Base-by-base conservation (phyloP, 2,888 invertebrate species). In the Liodrosophila aerea region DNA sequence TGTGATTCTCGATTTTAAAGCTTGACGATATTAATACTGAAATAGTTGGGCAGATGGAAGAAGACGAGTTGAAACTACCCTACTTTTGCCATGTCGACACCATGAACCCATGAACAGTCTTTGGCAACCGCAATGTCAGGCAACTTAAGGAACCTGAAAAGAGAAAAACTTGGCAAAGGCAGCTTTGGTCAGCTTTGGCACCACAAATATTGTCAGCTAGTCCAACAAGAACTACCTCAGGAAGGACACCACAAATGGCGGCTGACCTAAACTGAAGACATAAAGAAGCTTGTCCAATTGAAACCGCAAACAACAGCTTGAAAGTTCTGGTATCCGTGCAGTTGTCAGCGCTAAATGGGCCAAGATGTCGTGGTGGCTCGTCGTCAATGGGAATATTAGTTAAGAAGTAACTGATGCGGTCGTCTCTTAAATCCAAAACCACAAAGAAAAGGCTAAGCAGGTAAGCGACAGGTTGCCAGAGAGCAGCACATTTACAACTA, bases 161-260 rank as follows among this genome's bases (percentile, higher is more conserved):
- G 3, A 22, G 22, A 22, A 22, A 47, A 58, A 27, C 47, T 49
- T 51, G 37, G 39, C 33, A 54, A 37, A 34, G 39, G 12, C 53
- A 33, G 12, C 53, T 16, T 39, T 50, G 46, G 37, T 43, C 46
- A 65, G 43, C 43, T 22, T 33, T 47, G 44, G 13, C 47, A 52
- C 44, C 31, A 39, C 52, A 60, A 65, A 54, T 31, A 22, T 2
- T 22, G 22, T 22, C 22, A 22, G 22, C 15, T 39, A 18, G 34
- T n/a, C 16, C 9, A 39, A 63, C 30, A 37, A 13, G 37, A 18
- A n/a, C 16, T 29, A n/a, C 15, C 50, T 39, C 22, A 22, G 16
- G 44, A 47, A 46, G 46, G 22, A 39, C 2, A n/a, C 18, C 37
- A n/a, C 29, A 37, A 53, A 43, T 36, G 30, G 7, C 18, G 8